Evolutionary conservation across 2,888 invertebrate genomes (phyloP).

Genomic region (Drosophila neotestacea): DNA sequence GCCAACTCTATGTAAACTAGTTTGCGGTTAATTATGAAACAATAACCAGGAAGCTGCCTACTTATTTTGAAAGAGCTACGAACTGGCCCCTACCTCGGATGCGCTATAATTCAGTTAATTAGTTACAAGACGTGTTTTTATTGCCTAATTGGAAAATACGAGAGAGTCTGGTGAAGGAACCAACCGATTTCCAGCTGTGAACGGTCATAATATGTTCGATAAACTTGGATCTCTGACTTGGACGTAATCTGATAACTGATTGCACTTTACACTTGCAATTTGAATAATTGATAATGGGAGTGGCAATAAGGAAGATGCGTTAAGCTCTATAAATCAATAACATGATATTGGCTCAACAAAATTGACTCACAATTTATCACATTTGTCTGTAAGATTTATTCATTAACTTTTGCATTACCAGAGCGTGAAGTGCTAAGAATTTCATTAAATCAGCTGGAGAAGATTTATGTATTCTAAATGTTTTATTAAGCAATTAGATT

Average conservation of each 20-base stretch:
- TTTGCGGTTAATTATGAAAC: constrained; percentile 67
- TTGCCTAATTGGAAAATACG: constrained; percentile 33
- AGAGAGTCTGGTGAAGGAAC: constrained; percentile 11
- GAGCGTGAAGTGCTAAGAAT: neutral
- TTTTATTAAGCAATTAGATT: too few species aligned
- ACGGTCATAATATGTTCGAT: constrained; percentile 11
- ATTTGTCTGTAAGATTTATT: neutral
- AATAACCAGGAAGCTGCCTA: constrained; percentile 68
- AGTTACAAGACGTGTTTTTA: constrained; percentile 38
- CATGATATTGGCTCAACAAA: neutral
- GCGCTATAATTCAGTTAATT: constrained; percentile 44
- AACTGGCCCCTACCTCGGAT: constrained; percentile 1
- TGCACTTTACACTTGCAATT: constrained; percentile 1
- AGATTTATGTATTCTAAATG: neutral
- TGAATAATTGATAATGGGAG: constrained; percentile 23
- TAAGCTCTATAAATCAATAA: constrained; percentile 27
- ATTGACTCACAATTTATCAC: neutral
- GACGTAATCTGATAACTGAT: constrained; percentile 31
- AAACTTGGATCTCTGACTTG: constrained; percentile 12
- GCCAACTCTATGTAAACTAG: constrained; percentile 54
- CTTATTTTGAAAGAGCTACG: constrained; percentile 19
- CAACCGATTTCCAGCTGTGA: constrained; percentile 16
- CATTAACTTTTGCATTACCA: neutral
- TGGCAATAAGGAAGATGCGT: constrained; percentile 36
- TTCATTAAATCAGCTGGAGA: neutral